A percentile compares a stretch with the other conserved stretches of the same genome.
These are phyloP conservation scores for Dryobates pubescens DNA, from an alignment of 2,797 vertebrate genomes.

Conservation along the genomic window DNA sequence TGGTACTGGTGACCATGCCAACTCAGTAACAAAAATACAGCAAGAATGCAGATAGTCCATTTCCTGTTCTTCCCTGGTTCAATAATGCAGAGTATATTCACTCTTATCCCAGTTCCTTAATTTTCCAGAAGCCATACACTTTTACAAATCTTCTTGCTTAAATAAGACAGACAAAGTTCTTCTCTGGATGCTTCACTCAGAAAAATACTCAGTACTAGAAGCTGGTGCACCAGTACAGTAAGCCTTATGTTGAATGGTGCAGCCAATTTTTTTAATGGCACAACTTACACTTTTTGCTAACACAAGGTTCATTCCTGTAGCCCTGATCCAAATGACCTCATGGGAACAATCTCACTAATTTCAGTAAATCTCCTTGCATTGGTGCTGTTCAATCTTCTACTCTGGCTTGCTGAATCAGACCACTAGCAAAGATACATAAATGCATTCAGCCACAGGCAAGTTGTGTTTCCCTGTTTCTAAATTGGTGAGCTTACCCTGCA, in stretches of 20 bases:
- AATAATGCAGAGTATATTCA: neutral
- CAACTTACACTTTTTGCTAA: neutral
- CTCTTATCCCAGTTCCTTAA: neutral
- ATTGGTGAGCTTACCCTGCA: neutral
- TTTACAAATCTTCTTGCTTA: neutral
- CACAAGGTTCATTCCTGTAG: neutral
- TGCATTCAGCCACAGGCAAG: neutral
- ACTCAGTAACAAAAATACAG: slow-evolving; percentile 33
- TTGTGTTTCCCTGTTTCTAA: neutral
- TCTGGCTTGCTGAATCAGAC: neutral
- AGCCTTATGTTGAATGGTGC: neutral
- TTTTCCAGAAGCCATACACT: neutral
- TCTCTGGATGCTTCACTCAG: neutral
- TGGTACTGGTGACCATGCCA: neutral
- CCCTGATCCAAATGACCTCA: neutral
- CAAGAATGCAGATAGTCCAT: slow-evolving; percentile 27
- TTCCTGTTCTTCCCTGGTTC: slow-evolving; percentile 56
- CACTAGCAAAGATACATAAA: slow-evolving; percentile 13
- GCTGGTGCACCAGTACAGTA: neutral
- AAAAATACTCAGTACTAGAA: neutral
- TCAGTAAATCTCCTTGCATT: neutral
- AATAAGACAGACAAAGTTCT: neutral
- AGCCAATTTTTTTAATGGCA: neutral
- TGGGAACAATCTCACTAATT: neutral
- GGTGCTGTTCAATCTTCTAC: neutral